These are phyloP conservation scores for Homalodisca vitripennis DNA, from an alignment of 1,140 invertebrate genomes.

Conservation along the genomic window DNA sequence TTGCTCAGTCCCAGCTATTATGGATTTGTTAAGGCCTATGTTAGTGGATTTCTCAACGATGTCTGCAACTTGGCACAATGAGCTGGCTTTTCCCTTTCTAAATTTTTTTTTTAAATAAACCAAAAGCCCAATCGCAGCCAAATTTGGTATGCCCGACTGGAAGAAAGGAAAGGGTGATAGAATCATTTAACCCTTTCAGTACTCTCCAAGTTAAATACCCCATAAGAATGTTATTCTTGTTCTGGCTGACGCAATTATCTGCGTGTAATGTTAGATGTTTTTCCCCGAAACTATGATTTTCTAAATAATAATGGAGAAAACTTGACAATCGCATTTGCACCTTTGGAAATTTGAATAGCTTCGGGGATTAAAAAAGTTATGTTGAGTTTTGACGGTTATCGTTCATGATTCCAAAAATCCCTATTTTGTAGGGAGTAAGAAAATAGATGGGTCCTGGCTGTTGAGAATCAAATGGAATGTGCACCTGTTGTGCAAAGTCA, in stretches of 20 bases:
- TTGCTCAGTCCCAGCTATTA: conserved; percentile 9
- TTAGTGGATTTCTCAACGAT: conserved; percentile 17
- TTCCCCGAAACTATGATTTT: conserved; percentile 30
- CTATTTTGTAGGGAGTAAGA: conserved; percentile 33
- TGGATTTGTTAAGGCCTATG: conserved; percentile 21
- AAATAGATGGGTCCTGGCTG: conserved; percentile 36
- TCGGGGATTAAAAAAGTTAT: conserved; percentile 36
- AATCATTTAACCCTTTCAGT: neutral
- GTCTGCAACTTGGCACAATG: conserved; percentile 9
- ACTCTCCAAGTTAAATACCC: conserved; percentile 14
- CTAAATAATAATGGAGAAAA: conserved; percentile 33
- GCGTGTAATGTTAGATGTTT: conserved; percentile 26
- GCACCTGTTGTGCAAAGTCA: conserved; percentile 33
- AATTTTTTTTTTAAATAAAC: conserved; percentile 17
- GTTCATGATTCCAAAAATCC: conserved; percentile 35
- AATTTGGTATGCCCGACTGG: conserved; percentile 31
- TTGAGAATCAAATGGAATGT: conserved; percentile 30
- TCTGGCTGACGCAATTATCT: conserved; percentile 32
- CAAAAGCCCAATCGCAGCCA: conserved; percentile 29
- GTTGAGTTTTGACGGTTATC: conserved; percentile 29
- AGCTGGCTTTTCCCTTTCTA: conserved; percentile 1
- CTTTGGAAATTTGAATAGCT: conserved; percentile 22
- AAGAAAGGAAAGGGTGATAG: conserved; percentile 15
- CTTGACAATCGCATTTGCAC: conserved; percentile 35
- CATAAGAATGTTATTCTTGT: conserved; percentile 20